Evolutionary conservation across 1,140 invertebrate genomes (phyloP).

Genomic region (Leptinotarsa undecemlineata): DNA sequence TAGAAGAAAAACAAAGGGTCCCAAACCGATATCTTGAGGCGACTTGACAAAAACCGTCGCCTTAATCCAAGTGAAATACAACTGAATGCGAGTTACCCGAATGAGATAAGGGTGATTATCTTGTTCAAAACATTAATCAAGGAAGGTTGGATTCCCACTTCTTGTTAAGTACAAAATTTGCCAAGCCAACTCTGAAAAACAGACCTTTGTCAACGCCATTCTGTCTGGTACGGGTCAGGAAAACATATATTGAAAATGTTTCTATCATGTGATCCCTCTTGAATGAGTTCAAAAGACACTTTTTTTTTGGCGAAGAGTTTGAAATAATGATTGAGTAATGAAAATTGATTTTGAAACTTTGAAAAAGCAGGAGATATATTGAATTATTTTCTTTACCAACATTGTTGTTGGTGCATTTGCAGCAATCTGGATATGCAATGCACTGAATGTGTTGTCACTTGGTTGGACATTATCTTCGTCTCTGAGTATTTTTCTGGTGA

Average conservation of each 20-base stretch:
- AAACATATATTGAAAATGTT: not conserved
- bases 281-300: no score
- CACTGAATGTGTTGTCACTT: no score
- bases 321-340: no score
- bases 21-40: slow-evolving; percentile 3
- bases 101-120: not conserved
- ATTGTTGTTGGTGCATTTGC: no score
- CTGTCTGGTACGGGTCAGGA: not conserved
- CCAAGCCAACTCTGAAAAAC: slow-evolving; percentile 4
- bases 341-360: no score
- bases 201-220: slow-evolving; percentile 14
- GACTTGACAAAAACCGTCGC: not conserved
- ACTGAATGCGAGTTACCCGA: slow-evolving; percentile 5
- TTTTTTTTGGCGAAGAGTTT: no score
- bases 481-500: no score
- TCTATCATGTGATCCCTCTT: no score
- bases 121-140: slow-evolving; percentile 4
- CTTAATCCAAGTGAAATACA: not conserved
- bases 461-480: no score
- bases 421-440: no score
- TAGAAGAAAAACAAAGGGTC: not conserved
- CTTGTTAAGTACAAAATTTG: slow-evolving; percentile 1
- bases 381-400: no score
- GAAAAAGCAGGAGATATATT: no score
- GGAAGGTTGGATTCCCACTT: not conserved